phyloP scores from a whole-genome alignment of 2,797 vertebrate species.

The Pangasius djambal region DNA sequence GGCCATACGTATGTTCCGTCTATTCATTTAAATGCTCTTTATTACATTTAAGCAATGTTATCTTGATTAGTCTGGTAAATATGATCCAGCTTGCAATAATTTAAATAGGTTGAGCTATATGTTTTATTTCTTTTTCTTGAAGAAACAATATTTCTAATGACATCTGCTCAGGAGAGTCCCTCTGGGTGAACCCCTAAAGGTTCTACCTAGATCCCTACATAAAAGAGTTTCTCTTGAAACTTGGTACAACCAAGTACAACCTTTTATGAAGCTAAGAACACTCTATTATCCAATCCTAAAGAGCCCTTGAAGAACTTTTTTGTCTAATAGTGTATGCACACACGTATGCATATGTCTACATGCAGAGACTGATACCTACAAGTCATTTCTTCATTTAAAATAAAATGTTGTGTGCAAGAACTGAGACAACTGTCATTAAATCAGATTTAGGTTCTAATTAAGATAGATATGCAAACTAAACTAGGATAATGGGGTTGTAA shows the following conservation, averaged over 20 bases:
- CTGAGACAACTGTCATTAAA: background rate
- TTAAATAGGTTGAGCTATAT: background rate
- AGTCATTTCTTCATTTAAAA: background rate
- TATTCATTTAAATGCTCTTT: background rate
- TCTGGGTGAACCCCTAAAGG: background rate
- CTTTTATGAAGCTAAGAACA: background rate
- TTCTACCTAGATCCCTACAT: background rate
- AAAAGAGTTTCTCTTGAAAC: background rate
- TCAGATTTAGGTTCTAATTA: too few relatives aligned
- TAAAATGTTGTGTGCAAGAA: background rate
- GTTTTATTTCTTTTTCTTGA: background rate
- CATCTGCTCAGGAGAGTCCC: background rate
- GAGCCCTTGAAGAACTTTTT: background rate
- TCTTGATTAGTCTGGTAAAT: background rate
- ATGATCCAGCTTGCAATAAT: background rate
- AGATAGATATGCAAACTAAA: background rate
- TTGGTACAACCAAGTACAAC: background rate
- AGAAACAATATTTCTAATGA: background rate
- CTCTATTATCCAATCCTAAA: background rate
- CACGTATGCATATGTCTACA: background rate
- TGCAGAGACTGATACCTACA: background rate
- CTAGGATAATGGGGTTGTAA: background rate
- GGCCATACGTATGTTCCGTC: background rate
- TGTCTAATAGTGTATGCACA: background rate
- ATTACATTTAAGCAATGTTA: background rate